Base-by-base conservation (phyloP, 2,113 vertebrate species). In the Cyprinodon brontotheroides region DNA sequence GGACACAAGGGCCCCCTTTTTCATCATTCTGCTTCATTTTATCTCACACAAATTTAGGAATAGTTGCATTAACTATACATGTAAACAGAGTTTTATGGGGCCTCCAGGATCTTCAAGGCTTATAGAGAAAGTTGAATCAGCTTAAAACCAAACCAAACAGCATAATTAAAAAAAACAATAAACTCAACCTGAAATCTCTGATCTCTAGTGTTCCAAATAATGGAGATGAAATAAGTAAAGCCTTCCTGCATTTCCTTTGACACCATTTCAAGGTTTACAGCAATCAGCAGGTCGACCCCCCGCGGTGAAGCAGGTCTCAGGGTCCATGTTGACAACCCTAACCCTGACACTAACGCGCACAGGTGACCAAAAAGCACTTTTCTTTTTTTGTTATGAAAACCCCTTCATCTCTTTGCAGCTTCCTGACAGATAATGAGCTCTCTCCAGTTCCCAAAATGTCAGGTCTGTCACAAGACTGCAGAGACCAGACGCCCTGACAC, bases 401-500 rank as follows among this genome's bases (percentile, higher is more conserved):
- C 17, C 9, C n/a, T 47, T 36, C 59, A 84, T 50, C 41, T 83
- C 80, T 88, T 73, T 75, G 75, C 79, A 60, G 74, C 63, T 83
- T 69, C 88, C 62, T 78, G 40, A 87, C 84, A 90, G 84, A 84
- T 84, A 86, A 86, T 90, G 88, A 91, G 84, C 57, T 78, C 72
- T 81, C 84, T 81, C 79, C 75, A 74, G 70, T 74, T 85, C 85
- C 60, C 72, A 80, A 84, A 90, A 90, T 86, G 87, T 92, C 90
- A 90, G 57, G 83, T 82, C 73, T 83, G 86, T 91, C 88, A 90
- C 86, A 87, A 82, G 83, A 88, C 84, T 78, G 81, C 88, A 63
- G 75, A 67, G 84, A 84, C 80, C 85, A 82, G 79, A 86, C 74
- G 68, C 75, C 73, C 79, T 75, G 72, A 86, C 86, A 82, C 82